Conservation (phyloP, 2,797 vertebrate genomes). For the Lerista edwardsae region DNA sequence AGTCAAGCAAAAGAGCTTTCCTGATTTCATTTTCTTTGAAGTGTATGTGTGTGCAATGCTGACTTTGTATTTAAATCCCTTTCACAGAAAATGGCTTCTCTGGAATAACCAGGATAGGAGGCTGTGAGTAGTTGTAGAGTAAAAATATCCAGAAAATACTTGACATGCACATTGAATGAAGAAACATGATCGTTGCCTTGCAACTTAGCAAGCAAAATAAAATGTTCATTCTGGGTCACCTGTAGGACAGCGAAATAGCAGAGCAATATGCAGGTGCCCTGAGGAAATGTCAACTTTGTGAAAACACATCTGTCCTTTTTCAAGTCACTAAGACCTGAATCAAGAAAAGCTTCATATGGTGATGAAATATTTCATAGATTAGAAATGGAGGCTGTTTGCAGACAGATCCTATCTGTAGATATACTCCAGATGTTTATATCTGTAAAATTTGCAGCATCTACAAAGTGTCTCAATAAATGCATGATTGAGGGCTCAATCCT, state of each 20-base stretch:
- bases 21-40: background rate
- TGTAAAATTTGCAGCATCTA: background rate
- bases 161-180: background rate
- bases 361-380: background rate
- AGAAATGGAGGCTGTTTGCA: background rate
- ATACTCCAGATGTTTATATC: background rate
- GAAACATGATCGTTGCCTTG: slow-evolving; percentile 2
- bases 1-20: background rate
- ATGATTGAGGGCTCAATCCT: too few relatives aligned
- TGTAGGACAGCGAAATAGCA: slow-evolving; percentile 9
- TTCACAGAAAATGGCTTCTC: slow-evolving; percentile 1
- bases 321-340: background rate
- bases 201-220: background rate
- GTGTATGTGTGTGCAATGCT: background rate
- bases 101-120: background rate
- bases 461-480: background rate
- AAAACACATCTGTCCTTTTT: background rate
- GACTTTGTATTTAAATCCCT: background rate
- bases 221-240: slow-evolving; percentile 7
- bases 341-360: background rate
- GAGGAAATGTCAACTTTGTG: slow-evolving; percentile 18
- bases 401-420: background rate
- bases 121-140: background rate
- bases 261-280: background rate
- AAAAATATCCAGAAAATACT: slow-evolving; percentile 12